phyloP scores from a whole-genome alignment of 2,113 vertebrate species.

The Lophochroa leadbeateri region DNA sequence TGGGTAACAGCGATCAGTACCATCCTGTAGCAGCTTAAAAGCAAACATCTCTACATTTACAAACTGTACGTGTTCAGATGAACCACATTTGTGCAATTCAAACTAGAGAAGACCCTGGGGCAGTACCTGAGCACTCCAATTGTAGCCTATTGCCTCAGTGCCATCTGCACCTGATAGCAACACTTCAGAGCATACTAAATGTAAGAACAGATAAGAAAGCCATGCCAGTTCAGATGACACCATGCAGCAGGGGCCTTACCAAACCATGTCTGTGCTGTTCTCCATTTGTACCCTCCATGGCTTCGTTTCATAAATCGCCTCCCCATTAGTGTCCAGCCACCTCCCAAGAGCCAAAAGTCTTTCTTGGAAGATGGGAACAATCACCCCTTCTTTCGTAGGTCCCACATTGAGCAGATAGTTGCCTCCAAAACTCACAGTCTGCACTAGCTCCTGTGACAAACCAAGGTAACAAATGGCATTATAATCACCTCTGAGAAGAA shows the following conservation, averaged over 20 bases:
- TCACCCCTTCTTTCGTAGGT: constrained; percentile 89
- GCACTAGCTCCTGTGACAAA: constrained; percentile 83
- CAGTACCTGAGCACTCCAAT: background rate
- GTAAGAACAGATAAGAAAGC: background rate
- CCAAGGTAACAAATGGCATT: background rate
- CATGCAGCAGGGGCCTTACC: constrained; percentile 74
- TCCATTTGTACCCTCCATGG: constrained; percentile 90
- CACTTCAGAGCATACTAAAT: background rate
- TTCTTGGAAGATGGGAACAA: constrained; percentile 88
- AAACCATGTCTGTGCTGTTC: constrained; percentile 74
- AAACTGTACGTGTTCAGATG: background rate
- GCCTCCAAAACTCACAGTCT: constrained; percentile 88
- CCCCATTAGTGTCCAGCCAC: constrained; percentile 88
- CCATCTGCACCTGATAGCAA: background rate
- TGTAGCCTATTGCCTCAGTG: background rate
- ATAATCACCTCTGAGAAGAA: background rate
- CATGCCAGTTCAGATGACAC: background rate
- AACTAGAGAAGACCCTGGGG: background rate
- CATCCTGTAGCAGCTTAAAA: background rate
- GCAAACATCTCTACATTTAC: background rate
- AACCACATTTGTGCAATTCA: background rate
- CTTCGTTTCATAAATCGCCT: constrained; percentile 88
- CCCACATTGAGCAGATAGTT: constrained; percentile 97
- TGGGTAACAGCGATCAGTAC: background rate
- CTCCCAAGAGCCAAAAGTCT: constrained; percentile 85